Evolutionary conservation across 2,797 vertebrate genomes (phyloP).

Genomic region (Pseudochirops cupreus): DNA sequence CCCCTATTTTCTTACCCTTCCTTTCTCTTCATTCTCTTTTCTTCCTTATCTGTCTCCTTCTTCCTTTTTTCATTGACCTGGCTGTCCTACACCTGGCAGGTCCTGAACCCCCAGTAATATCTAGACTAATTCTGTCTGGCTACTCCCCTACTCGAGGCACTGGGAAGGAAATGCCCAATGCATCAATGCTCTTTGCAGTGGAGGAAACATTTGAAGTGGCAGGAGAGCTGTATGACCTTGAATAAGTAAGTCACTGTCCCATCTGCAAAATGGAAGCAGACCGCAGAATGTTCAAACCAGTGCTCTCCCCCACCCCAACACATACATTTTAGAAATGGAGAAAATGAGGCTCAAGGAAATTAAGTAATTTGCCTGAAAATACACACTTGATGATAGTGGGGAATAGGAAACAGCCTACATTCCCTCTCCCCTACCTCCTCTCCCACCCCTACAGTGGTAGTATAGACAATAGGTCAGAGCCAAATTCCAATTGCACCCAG

Average conservation of each 20-base stretch:
- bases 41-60: background rate
- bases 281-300: background rate
- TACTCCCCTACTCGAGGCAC: background rate
- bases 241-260: background rate
- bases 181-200: background rate
- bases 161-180: background rate
- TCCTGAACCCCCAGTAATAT: background rate
- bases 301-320: background rate
- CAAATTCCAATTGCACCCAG: background rate
- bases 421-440: background rate
- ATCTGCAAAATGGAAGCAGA: slow-evolving; percentile 4
- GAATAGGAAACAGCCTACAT: background rate
- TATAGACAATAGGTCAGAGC: background rate
- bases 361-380: background rate
- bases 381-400: background rate
- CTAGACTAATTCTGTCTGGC: background rate
- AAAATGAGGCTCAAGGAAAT: background rate
- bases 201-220: background rate
- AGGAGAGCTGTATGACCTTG: background rate
- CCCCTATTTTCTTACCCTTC: rapidly evolving
- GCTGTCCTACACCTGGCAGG: background rate
- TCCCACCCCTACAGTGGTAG: background rate
- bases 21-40: background rate
- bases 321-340: background rate
- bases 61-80: background rate